Percentiles rank a stretch among this genome's conserved stretches.
Evolutionary conservation across 2,888 invertebrate genomes (phyloP).

Genomic region (Deilephila porcellus): DNA sequence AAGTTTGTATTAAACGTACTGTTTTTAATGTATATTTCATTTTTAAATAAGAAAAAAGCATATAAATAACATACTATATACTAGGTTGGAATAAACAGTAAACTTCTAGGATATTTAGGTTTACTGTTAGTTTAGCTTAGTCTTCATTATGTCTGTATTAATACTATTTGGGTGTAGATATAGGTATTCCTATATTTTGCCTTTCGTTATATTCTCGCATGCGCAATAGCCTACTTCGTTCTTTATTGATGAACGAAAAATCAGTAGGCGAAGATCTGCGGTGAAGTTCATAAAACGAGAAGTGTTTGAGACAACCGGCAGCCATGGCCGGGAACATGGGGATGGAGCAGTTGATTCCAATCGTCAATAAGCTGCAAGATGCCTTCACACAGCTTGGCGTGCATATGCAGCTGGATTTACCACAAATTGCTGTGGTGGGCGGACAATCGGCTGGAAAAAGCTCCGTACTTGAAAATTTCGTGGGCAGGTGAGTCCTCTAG

Average conservation of each 20-base stretch:
- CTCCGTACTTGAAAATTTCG: conserved; percentile 99
- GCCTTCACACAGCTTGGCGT: conserved; percentile 99
- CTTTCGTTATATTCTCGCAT: conserved; percentile 57
- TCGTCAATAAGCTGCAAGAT: conserved; percentile 99
- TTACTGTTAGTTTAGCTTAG: no score
- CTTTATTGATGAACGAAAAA: conserved; percentile 81
- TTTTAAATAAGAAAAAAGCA: no score
- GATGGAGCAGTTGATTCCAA: conserved; percentile 99
- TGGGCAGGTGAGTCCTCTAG: conserved; percentile 93
- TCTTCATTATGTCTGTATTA: neutral
- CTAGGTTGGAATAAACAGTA: no score
- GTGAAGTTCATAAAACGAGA: conserved; percentile 77
- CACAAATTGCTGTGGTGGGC: conserved; percentile 99
- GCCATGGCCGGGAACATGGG: conserved; percentile 90
- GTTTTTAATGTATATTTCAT: no score
- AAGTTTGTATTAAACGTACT: no score
- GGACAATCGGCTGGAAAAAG: conserved; percentile 99
- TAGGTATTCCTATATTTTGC: neutral
- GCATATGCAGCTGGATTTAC: conserved; percentile 98
- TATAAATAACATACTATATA: no score
- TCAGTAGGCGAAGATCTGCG: conserved; percentile 79
- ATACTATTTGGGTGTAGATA: neutral
- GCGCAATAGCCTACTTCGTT: conserved; percentile 61
- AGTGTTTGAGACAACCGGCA: conserved; percentile 76
- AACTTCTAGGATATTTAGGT: no score